Base-by-base conservation (phyloP, 2,797 vertebrate genomes). In the Myotis myotis region DNA sequence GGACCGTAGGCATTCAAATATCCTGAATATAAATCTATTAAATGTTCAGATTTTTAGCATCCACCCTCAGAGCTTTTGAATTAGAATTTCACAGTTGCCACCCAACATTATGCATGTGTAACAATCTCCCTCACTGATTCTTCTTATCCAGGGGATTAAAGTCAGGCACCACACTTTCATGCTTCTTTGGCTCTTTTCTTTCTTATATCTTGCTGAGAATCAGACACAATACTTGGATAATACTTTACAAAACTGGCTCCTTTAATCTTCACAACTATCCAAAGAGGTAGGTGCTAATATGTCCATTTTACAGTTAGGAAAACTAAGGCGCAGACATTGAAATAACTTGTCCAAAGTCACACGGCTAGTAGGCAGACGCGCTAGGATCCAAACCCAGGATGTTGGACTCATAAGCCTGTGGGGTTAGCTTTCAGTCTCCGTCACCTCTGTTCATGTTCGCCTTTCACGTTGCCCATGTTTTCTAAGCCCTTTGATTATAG, bases 401-500 rank as follows among this genome's bases (percentile, higher is more conserved):
- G 4, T 19, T 38, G 13, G 62, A 89, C 30, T 64, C 53, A 19
- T 38, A 28, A 70, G 55, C 44, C 57, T 41, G 2, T 57, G 79
- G 68, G 57, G 5, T 53, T 87, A 71, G 17, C 17, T 79, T 93
- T 22, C 38, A 83, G 62, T 38, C 1, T 1, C 53, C 17, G 80
- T 36, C 53, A 94, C 84, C 78, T 83, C 94, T 93, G 78, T 91
- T 53, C 55, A 38, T 93, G 81, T 82, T 62, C 81, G 64, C 36
- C 13, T 57, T 96, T 93, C 30, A 41, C 79, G 38, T 93, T 80
- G 64, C 89, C 44, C 75, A 57, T 2, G n/a, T 92, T 57, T 72
- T 95, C 96, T 51, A 81, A 95, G 81, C 72, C 74, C 80, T 96
- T 96, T 96, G 36, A 94, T 74, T 86, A 79, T 91, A 84, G 85